These are phyloP conservation scores for Acrobasis repandana DNA, from an alignment of 2,888 invertebrate species.

Conservation along the genomic window DNA sequence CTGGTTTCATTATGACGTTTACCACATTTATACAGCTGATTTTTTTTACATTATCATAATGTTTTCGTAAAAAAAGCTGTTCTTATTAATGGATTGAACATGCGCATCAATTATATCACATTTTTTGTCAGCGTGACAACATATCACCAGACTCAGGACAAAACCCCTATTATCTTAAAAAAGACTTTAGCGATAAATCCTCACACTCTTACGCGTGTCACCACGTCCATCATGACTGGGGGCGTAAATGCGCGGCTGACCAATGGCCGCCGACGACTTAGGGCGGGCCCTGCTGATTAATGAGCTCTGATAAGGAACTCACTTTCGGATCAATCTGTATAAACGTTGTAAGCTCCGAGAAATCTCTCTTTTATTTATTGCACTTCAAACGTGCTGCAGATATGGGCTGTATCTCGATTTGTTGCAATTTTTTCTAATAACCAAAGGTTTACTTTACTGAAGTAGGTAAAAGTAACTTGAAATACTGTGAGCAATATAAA, in stretches of 20 bases:
- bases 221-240: constrained; percentile 39
- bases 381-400: background rate
- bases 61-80: too few species aligned
- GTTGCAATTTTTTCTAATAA: background rate
- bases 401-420: background rate
- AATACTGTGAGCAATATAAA: too few species aligned
- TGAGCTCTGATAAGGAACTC: constrained; percentile 38
- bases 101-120: too few species aligned
- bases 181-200: constrained; percentile 14
- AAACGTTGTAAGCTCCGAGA: background rate
- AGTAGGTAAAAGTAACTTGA: too few species aligned
- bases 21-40: too few species aligned
- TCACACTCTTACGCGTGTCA: constrained; percentile 24
- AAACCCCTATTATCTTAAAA: constrained; percentile 15
- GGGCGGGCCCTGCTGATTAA: constrained; percentile 48
- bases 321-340: constrained; percentile 2
- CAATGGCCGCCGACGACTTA: constrained; percentile 62
- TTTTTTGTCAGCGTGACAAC: background rate
- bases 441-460: too few species aligned
- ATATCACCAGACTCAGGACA: background rate
- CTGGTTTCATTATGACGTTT: too few species aligned
- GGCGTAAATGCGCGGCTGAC: constrained; percentile 69
- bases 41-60: too few species aligned
- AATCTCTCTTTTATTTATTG: background rate
- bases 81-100: too few species aligned